phyloP scores from a whole-genome alignment of 2,888 invertebrate species.

The Pheosia tremula region DNA sequence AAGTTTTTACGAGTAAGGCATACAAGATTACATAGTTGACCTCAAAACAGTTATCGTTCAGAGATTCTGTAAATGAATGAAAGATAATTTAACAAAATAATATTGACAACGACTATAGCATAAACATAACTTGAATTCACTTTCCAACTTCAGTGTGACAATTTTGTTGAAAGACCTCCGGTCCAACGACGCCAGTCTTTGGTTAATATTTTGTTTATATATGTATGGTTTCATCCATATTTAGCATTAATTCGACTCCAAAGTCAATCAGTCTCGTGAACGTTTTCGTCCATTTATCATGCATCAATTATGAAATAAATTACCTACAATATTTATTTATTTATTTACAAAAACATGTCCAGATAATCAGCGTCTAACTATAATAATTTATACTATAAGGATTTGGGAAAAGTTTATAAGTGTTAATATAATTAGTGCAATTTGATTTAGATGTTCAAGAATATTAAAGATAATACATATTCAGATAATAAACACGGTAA shows the following conservation, averaged over 20 bases:
- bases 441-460: conserved; percentile 34
- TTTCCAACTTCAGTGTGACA: background rate
- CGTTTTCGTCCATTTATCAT: conserved; percentile 49
- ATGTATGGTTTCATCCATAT: background rate
- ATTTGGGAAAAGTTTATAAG: conserved; percentile 24
- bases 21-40: background rate
- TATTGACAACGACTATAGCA: background rate
- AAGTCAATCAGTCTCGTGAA: conserved; percentile 67
- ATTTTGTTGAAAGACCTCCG: conserved; percentile 20
- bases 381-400: conserved; percentile 27
- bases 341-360: conserved; percentile 44
- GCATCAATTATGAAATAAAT: conserved; percentile 53
- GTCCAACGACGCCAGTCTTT: conserved; percentile 53
- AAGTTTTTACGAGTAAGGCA: too few species aligned
- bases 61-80: background rate
- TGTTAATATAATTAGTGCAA: conserved; percentile 24
- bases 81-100: background rate
- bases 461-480: conserved; percentile 17
- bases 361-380: conserved; percentile 31
- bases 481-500: conserved; percentile 25
- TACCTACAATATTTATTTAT: conserved; percentile 43
- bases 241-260: conserved; percentile 36
- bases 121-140: background rate
- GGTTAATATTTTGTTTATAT: conserved; percentile 41
- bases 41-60: background rate